Evolutionary conservation across 2,888 invertebrate species (phyloP), one percentile per base, ranked within the genome.

Genomic region (Mellilla xanthometata): DNA sequence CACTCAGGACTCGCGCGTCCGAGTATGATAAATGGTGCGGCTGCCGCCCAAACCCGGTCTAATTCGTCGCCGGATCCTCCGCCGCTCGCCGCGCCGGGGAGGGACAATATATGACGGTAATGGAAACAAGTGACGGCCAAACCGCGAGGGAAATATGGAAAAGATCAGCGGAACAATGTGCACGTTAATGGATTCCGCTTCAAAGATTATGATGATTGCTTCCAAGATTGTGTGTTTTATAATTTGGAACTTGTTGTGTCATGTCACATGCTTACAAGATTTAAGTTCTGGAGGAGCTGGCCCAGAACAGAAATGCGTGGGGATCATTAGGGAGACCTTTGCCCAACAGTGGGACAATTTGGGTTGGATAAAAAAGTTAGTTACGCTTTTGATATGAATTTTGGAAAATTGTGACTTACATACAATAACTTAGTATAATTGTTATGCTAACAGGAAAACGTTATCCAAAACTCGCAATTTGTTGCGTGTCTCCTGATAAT

Each of bases 11-110:
- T 66, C 61, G 62, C 60, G 60, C 68, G 72, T 60, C 70, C 74
- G 70, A 77, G 76, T 76, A 82, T 88, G 85, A 87, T 82, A 87
- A 84, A 88, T 86, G 77, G 68, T 71, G 71, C 56, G 52, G 61
- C 47, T 47, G 47, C 33, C 49, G 42, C 63, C 66, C 62, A 62
- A 68, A 65, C 68, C 60, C 62, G 69, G 63, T 69, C 70, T 70
- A 72, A 74, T 73, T 77, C 76, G 72, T 80, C 77, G 72, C 65
- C 61, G 60, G 58, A 61, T n/a, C n/a, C n/a, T n/a, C 68, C 58
- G 44, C 49, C 54, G 60, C 65, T n/a, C 55, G 28, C 19, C 46
- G 50, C n/a, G 53, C 56, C 61, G 58, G 64, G 63, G 57, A 53
- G 58, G 60, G 56, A 60, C 62, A 69, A 79, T 74, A 73, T 82